These are phyloP conservation scores for Uropsilus gracilis DNA, from an alignment of 2,113 vertebrate genomes.

Conservation along the genomic window DNA sequence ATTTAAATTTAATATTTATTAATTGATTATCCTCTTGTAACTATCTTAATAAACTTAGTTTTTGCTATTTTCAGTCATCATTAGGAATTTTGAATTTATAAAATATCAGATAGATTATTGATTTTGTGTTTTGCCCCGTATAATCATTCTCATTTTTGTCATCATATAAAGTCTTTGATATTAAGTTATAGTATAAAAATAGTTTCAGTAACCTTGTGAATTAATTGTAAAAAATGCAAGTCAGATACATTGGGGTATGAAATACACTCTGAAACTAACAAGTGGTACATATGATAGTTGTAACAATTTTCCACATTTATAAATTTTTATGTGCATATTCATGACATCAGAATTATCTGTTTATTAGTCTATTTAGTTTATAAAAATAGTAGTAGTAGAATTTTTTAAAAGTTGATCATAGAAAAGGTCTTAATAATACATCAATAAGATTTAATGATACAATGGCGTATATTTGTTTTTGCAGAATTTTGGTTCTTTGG, in stretches of 20 bases:
- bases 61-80: not conserved
- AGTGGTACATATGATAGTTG: not conserved
- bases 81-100: conserved; percentile 22
- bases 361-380: not conserved
- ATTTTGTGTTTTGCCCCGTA: not conserved
- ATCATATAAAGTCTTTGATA: not conserved
- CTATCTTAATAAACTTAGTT: conserved; percentile 20
- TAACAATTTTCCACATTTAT: conserved; percentile 40
- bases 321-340: not conserved
- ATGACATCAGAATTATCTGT: not conserved
- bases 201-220: not conserved
- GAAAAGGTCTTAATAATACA: conserved; percentile 41
- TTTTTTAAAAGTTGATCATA: not conserved
- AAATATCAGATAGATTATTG: not conserved
- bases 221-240: not conserved
- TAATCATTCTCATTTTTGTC: conserved; percentile 1
- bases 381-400: not conserved
- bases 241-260: not conserved
- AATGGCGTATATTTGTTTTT: conserved; percentile 15
- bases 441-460: not conserved
- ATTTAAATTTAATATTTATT: conserved; percentile 11
- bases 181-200: conserved; percentile 2
- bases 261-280: not conserved
- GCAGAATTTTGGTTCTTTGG: conserved; percentile 17
- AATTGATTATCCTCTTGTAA: not conserved